Percentiles rank a stretch among this genome's conserved stretches.
phyloP scores from a whole-genome alignment of 1,140 invertebrate species.

The Bombus haemorrhoidalis region DNA sequence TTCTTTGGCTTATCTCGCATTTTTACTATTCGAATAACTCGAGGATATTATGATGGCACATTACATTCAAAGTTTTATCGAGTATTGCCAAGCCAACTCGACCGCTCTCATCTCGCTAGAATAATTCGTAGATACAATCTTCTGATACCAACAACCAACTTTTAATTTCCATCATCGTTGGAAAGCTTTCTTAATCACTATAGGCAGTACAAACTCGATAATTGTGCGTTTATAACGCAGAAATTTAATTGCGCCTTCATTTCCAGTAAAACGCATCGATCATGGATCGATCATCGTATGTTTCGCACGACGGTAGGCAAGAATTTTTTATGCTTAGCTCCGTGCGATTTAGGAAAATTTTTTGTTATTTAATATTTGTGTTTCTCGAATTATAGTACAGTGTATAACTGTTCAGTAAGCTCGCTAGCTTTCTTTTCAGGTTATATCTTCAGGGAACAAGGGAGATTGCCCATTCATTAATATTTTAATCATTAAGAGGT shows the following conservation, averaged over 20 bases:
- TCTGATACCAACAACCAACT: background rate
- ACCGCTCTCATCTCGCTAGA: background rate
- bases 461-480: background rate
- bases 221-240: background rate
- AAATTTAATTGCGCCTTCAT: background rate
- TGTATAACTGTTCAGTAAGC: background rate
- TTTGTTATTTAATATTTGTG: background rate
- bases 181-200: background rate
- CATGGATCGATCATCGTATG: background rate
- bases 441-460: background rate
- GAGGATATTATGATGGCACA: background rate
- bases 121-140: background rate
- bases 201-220: background rate
- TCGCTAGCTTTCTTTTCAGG: background rate
- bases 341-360: background rate
- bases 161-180: conserved; percentile 9
- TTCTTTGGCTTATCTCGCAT: background rate
- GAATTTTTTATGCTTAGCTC: too few relatives aligned
- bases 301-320: background rate
- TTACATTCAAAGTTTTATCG: conserved; percentile 11
- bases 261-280: conserved; percentile 1
- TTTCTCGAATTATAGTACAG: background rate
- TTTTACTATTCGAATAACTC: background rate
- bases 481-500: background rate
- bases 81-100: conserved; percentile 2